Base-by-base conservation (phyloP, 2,888 invertebrate species). In the Heteromurus nitidus region DNA sequence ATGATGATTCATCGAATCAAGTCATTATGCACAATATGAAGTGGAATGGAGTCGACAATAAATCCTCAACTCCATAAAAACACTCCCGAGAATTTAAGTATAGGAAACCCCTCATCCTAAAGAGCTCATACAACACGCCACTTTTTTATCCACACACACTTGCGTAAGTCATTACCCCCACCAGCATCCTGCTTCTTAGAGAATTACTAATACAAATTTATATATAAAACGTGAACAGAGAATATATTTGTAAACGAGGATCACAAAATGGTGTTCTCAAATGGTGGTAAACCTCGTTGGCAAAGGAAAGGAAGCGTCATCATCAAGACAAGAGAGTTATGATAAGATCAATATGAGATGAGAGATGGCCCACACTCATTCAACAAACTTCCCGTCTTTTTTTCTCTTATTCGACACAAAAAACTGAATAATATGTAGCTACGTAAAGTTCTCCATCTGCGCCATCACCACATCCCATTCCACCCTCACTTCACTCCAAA, bases 1-100 rank as follows among this genome's bases (percentile, higher is more conserved):
- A 62, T 62, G 62, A 62, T 62, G 62, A 62, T 75, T 75, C 75
- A 75, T 75, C 75, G 53, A 75, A 75, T 75, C 53, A 75, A 75
- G 75, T 55, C 75, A 75, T 75, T 75, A 75, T 67, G 65, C 65
- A 65, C 64, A 64, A 55, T 50, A 73, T n/a, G 22, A 73, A 20
- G 18, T 30, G 30, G 28, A 65, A 42, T 26, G 24, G 44, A 18
- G 64, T 28, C 31, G 67, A 62, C 55, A 65, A 75, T 75, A 75
- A 75, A 75, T 75, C 55, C 67, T 67, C 36, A 65, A 36, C 65
- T 75, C 20, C 65, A 55, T 65, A 65, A 75, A 62, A 75, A 65
- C 47, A 65, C 62, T 73, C 53, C 11, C 53, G 2, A 18, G 11
- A 53, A 53, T 5, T 73, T 11, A 3, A 53, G 53, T 58, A 72